phyloP scores from a whole-genome alignment of 2,797 vertebrate genomes.

The Arrhamphus sclerolepis region DNA sequence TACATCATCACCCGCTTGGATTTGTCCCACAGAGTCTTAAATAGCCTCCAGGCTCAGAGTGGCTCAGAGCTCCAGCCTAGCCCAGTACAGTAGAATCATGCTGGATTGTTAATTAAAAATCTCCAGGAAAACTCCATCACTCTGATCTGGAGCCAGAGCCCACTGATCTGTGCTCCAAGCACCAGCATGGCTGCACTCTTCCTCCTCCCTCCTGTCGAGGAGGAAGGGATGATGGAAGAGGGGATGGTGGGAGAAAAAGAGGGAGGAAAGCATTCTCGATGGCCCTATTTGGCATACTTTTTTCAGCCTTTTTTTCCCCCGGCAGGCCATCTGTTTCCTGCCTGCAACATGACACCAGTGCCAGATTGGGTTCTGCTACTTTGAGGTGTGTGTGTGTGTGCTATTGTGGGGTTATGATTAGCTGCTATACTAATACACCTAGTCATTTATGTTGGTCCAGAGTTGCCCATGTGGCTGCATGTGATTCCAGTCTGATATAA shows the following conservation, averaged over 20 bases:
- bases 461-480: slow-evolving; percentile 46
- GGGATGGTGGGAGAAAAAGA: slow-evolving; percentile 24
- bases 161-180: slow-evolving; percentile 59
- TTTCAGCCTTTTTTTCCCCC: slow-evolving; percentile 27
- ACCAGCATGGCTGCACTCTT: slow-evolving; percentile 44
- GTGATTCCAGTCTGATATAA: slow-evolving; percentile 50
- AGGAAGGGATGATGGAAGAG: slow-evolving; percentile 52
- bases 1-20: slow-evolving; percentile 33
- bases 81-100: slow-evolving; percentile 48
- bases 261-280: slow-evolving; percentile 38
- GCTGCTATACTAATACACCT: slow-evolving; percentile 43
- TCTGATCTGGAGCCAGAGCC: slow-evolving; percentile 69
- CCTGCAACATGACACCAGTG: slow-evolving; percentile 68
- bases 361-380: slow-evolving; percentile 49
- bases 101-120: slow-evolving; percentile 67
- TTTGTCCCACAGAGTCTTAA: slow-evolving; percentile 35
- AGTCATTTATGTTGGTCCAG: slow-evolving; percentile 49
- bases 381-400: slow-evolving; percentile 30
- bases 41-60: slow-evolving; percentile 45
- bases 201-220: slow-evolving; percentile 48
- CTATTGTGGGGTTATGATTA: slow-evolving; percentile 45
- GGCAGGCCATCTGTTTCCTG: slow-evolving; percentile 78
- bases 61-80: slow-evolving; percentile 12
- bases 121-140: slow-evolving; percentile 53
- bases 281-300: slow-evolving; percentile 62